Percentiles rank a stretch among this genome's conserved stretches.
Conservation (phyloP, 2,888 invertebrate genomes). For the Drosophila lacicola region DNA sequence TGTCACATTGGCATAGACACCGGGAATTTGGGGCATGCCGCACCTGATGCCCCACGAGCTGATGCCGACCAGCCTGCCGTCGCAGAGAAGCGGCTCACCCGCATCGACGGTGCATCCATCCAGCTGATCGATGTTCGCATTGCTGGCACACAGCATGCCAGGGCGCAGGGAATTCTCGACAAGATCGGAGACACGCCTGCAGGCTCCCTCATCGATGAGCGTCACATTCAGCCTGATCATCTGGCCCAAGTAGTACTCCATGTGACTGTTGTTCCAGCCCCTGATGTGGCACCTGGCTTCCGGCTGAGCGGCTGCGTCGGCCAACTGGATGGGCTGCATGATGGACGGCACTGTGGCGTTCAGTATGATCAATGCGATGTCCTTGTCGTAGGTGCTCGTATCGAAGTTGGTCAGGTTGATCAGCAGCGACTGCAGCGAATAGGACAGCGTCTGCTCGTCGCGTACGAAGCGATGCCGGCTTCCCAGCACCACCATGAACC, state of each 20-base stretch:
- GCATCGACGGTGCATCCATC: conserved; percentile 93
- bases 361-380: conserved; percentile 19
- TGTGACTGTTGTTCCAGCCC: conserved; percentile 9
- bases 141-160: conserved; percentile 91
- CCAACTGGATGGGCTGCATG: not conserved
- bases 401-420: not conserved
- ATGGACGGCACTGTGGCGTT: not conserved
- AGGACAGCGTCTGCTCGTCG: not conserved
- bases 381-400: conserved; percentile 12
- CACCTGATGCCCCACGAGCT: conserved; percentile 94
- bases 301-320: not conserved
- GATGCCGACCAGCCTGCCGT: conserved; percentile 89
- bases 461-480: conserved; percentile 68
- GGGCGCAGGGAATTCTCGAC: not conserved
- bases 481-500: conserved; percentile 14
- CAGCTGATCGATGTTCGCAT: conserved; percentile 87
- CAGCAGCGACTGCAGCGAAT: not conserved
- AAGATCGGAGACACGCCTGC: not conserved
- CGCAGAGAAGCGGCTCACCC: conserved; percentile 90
- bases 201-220: not conserved
- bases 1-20: conserved; percentile 90
- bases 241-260: not conserved
- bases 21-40: conserved; percentile 89
- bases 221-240: not conserved
- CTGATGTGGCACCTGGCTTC: conserved; percentile 11